Base-by-base conservation (phyloP, 2,888 invertebrate genomes). In the Campaea margaritaria region DNA sequence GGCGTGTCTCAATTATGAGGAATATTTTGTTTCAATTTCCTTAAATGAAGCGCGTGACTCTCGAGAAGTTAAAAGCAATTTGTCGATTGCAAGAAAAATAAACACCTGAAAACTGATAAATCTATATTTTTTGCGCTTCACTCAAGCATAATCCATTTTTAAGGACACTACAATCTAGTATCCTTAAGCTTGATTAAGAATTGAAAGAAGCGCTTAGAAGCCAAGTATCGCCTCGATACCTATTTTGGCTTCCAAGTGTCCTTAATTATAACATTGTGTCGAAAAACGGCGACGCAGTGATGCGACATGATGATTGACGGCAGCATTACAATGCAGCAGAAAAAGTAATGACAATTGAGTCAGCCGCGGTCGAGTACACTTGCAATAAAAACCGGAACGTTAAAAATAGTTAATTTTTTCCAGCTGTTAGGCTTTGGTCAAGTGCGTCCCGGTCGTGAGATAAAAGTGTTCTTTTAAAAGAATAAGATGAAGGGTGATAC, bases 331-430 rank as follows among this genome's bases (percentile, higher is more conserved):
- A 46, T 50, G 45, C 44, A 39, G 49, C 48, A 54, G 48, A 64
- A 58, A 60, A 54, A 51, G 41, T 54, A 43, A 54, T 54, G 54
- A 54, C 53, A 50, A 59, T 44, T 21, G 58, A 63, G 55, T 56
- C 56, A 45, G 60, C 48, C 55, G 54, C 57, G 66, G 56, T 64
- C 57, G 64, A 64, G 59, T 58, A 52, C 39, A 45, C 44, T 14
- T 15, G 36, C 16, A 16, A 36, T 38, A 64, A 62, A 61, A 67
- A 64, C 54, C 45, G 31, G 46, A 48, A 39, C 31, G 39, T 43
- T 54, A 55, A 64, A 62, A 59, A 51, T 44, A 49, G 58, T 44
- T 44, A 21, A 15, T 54, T 66, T 59, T n/a, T 58, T 54, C 50
- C 54, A 51, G 38, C 51, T 43, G 38, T 42, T 48, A 27, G 48